These are phyloP conservation scores for Lamellibrachia luymesi DNA, from an alignment of 1,140 invertebrate species.

Conservation along the genomic window DNA sequence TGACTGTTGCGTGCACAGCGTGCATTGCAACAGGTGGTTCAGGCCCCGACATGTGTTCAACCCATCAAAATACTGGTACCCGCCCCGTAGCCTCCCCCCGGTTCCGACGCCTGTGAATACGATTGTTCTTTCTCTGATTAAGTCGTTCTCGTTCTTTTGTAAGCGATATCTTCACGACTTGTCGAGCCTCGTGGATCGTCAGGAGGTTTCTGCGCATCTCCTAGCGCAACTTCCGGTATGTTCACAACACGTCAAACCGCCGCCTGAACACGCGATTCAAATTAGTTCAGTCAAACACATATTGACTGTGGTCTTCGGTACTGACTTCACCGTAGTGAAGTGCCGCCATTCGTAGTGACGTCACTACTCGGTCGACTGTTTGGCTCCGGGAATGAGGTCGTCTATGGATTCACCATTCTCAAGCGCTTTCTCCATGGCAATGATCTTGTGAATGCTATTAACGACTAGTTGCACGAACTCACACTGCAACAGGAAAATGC, in stretches of 20 bases:
- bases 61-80: no score
- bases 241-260: background rate
- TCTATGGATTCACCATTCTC: slow-evolving; percentile 19
- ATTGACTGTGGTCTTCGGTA: background rate
- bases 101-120: background rate
- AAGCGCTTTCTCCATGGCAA: slow-evolving; percentile 14
- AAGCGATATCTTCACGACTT: background rate
- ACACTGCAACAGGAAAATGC: slow-evolving; percentile 9
- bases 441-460: slow-evolving; percentile 6
- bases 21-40: no score
- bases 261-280: background rate
- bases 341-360: background rate
- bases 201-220: background rate
- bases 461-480: slow-evolving; percentile 19
- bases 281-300: background rate
- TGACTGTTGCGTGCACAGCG: no score
- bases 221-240: background rate
- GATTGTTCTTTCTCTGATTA: background rate
- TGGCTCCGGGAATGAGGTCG: slow-evolving; percentile 7
- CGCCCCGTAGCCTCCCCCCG: no score
- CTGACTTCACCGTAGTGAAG: background rate
- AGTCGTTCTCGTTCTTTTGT: background rate
- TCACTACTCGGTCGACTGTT: background rate
- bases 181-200: background rate
- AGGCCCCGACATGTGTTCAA: no score